Evolutionary conservation across 2,797 vertebrate genomes (phyloP), one percentile per base, ranked within the genome.

Genomic region (Ctenochaetus hawaiiensis): DNA sequence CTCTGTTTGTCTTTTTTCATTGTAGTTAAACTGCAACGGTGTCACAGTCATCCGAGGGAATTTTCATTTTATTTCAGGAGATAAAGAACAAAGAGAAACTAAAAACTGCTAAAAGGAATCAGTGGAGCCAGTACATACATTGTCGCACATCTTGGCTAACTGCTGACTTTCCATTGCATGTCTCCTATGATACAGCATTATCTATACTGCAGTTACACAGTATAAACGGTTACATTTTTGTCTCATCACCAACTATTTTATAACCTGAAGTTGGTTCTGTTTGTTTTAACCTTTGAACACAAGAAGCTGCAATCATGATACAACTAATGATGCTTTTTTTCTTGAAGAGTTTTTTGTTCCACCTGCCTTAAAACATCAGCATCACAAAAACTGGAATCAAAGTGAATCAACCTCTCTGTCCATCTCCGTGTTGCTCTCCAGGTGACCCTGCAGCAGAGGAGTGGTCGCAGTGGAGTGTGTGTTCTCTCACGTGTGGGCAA

Each of bases 401-500:
- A 54, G n/a, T 44, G n/a, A 8, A 20, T 51, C 1, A 43, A 45
- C 12, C 16, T 67, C 26, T 52, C 20, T 45, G 43, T 51, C 44
- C 43, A 9, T 67, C 6, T 75, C 34, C 41, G 1, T 45, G 45
- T 65, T 14, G 26, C 57, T 70, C 54, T 23, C 12, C 93, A 99
- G 98, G 98, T 77, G 98, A 99, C 93, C 98, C 98, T 0, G 97
- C 97, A 0, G 98, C 98, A 0, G 98, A 99, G 91, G 97, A 98
- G 87, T 99, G 98, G 98, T 99, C 98, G 2, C 97, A 97, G 89
- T 99, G 98, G 98, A 99, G 98, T n/a, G 95, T 98, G 77, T 99
- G 98, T 90, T 99, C 98, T 4, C 94, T 99, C 90, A 99, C 98
- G 0, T 99, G 98, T 37, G 97, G 98, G 47, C 97, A 99, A 92